Conservation (phyloP, 2,113 vertebrate genomes). For the Perca schrenkii region DNA sequence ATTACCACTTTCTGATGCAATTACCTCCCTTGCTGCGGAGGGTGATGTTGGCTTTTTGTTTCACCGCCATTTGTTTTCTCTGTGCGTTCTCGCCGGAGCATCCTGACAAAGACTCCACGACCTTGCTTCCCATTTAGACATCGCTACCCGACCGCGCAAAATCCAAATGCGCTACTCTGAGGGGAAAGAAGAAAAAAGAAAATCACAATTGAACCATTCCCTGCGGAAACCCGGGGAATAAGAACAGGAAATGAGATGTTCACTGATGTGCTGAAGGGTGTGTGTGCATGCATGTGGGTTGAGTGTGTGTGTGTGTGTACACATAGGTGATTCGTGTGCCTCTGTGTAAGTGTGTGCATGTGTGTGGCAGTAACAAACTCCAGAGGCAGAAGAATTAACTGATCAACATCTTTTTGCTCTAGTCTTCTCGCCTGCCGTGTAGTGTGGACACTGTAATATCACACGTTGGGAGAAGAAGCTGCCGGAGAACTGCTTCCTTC, state of each 20-base stretch:
- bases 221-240: conserved; percentile 32
- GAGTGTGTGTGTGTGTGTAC: background rate
- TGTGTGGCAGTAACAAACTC: conserved; percentile 10
- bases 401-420: conserved; percentile 20
- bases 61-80: conserved; percentile 61
- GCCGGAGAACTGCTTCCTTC: conserved; percentile 42
- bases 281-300: background rate
- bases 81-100: conserved; percentile 30
- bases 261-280: conserved; percentile 40
- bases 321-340: background rate
- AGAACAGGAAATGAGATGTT: conserved; percentile 48
- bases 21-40: conserved; percentile 55
- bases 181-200: background rate
- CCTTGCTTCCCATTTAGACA: conserved; percentile 62
- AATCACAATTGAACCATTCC: conserved; percentile 45
- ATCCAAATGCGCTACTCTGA: conserved; percentile 8
- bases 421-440: background rate
- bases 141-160: conserved; percentile 14
- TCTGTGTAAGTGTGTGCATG: background rate
- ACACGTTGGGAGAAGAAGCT: conserved; percentile 2
- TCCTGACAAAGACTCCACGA: conserved; percentile 61
- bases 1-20: conserved; percentile 73
- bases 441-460: conserved; percentile 33
- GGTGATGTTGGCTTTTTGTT: conserved; percentile 63
- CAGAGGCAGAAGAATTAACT: background rate